Conservation (phyloP, 2,797 vertebrate genomes). For the Hephaestus fuliginosus region DNA sequence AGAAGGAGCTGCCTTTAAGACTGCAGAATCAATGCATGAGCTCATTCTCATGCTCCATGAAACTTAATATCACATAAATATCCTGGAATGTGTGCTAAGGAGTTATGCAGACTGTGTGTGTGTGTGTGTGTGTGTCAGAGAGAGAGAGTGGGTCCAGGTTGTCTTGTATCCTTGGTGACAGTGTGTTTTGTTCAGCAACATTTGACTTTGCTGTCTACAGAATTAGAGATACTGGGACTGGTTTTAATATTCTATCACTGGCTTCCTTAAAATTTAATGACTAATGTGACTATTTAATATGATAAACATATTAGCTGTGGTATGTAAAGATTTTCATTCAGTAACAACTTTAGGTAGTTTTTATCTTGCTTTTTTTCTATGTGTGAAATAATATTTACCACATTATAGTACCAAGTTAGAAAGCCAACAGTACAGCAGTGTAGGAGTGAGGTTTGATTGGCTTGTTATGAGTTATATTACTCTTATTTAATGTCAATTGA, state of each 20-base stretch:
- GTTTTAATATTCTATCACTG: neutral
- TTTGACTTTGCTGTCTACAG: slow-evolving; percentile 27
- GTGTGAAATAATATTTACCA: neutral
- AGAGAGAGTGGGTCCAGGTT: slow-evolving; percentile 46
- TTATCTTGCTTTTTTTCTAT: neutral
- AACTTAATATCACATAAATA: slow-evolving; percentile 78
- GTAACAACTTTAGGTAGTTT: neutral
- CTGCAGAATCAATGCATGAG: slow-evolving; percentile 72
- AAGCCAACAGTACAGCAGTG: neutral
- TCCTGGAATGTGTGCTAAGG: slow-evolving; percentile 74
- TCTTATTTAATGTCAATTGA: neutral
- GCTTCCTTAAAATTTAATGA: slow-evolving; percentile 11
- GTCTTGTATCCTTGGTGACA: slow-evolving; percentile 64
- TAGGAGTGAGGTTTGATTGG: neutral
- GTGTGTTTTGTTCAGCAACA: slow-evolving; percentile 63
- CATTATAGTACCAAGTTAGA: neutral
- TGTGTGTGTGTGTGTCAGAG: slow-evolving; percentile 29
- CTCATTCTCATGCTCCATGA: slow-evolving; percentile 75
- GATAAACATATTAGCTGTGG: neutral
- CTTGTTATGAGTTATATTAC: neutral
- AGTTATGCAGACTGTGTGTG: slow-evolving; percentile 64
- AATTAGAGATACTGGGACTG: slow-evolving; percentile 31
- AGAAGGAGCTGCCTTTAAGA: slow-evolving; percentile 42
- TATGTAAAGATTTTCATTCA: neutral
- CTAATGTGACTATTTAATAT: slow-evolving; percentile 1